These are phyloP conservation scores for Anniella stebbinsi DNA, from an alignment of 2,797 vertebrate genomes.

Conservation along the genomic window DNA sequence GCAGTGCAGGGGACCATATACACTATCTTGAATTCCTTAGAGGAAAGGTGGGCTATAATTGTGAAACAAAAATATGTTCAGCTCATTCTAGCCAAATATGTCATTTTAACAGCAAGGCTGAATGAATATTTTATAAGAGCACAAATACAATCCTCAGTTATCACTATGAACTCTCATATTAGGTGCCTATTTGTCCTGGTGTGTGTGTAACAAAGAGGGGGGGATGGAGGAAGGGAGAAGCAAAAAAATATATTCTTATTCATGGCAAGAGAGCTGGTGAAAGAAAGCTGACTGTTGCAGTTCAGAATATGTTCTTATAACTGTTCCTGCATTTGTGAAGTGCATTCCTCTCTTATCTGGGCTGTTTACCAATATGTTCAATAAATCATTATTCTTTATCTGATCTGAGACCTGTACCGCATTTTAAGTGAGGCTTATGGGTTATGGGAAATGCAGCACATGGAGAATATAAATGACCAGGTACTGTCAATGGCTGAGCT, in stretches of 20 bases:
- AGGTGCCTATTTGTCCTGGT: background rate
- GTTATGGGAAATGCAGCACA: conserved; percentile 48
- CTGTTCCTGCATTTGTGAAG: conserved; percentile 43
- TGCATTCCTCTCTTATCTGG: conserved; percentile 71
- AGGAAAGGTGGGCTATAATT: background rate
- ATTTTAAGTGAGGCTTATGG: conserved; percentile 66
- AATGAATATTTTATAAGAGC: background rate
- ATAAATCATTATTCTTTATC: conserved; percentile 78
- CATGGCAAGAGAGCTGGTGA: accelerated
- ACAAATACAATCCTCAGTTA: accelerated
- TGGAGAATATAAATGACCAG: conserved; percentile 66
- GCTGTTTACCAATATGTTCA: conserved; percentile 74
- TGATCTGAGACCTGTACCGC: conserved; percentile 68
- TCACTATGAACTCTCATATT: conserved; percentile 1
- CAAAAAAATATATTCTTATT: conserved; percentile 17
- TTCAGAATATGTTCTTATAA: conserved; percentile 45
- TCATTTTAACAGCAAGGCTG: background rate
- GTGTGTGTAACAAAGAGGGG: too few species aligned
- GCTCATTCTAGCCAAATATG: background rate
- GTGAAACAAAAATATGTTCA: background rate
- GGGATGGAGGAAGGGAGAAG: too few species aligned
- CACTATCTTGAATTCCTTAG: background rate
- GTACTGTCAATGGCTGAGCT: conserved; percentile 63
- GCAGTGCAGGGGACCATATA: too few species aligned
- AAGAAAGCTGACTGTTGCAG: background rate